Evolutionary conservation across 1,140 invertebrate genomes (phyloP).

Genomic region (Temnothorax longispinosus): DNA sequence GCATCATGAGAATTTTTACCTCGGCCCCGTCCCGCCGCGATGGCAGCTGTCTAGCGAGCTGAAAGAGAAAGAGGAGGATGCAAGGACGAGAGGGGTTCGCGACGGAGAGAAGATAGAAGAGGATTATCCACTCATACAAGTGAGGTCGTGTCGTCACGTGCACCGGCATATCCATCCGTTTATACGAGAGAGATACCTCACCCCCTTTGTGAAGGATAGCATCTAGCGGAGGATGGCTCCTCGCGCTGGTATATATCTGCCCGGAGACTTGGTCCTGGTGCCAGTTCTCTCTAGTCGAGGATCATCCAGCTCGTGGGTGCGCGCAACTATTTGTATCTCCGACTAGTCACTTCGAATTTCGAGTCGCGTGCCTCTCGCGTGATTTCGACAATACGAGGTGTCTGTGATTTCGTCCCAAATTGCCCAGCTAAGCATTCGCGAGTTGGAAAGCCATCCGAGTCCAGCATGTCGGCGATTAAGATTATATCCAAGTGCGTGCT

Average conservation of each 20-base stretch:
- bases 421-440: not conserved
- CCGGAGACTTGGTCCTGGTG: conserved; percentile 74
- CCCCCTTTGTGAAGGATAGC: conserved; percentile 75
- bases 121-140: conserved; percentile 59
- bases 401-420: conserved; percentile 21
- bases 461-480: conserved; percentile 64
- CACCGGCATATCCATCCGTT: conserved; percentile 8
- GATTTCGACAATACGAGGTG: conserved; percentile 26
- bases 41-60: conserved; percentile 20
- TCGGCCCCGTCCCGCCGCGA: conserved; percentile 1
- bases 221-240: conserved; percentile 36
- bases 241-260: conserved; percentile 82
- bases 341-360: conserved; percentile 10
- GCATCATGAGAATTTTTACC: conserved; percentile 68
- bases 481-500: conserved; percentile 78
- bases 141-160: conserved; percentile 35
- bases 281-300: conserved; percentile 82
- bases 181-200: conserved; percentile 78
- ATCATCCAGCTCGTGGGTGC: conserved; percentile 78
- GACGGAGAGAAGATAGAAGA: conserved; percentile 24
- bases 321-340: conserved; percentile 65
- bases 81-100: conserved; percentile 25
- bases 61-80: conserved; percentile 32
- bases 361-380: conserved; percentile 14
- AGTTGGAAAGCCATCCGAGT: not conserved